phyloP scores from a whole-genome alignment of 2,113 vertebrate genomes.

The Odontesthes bonariensis region DNA sequence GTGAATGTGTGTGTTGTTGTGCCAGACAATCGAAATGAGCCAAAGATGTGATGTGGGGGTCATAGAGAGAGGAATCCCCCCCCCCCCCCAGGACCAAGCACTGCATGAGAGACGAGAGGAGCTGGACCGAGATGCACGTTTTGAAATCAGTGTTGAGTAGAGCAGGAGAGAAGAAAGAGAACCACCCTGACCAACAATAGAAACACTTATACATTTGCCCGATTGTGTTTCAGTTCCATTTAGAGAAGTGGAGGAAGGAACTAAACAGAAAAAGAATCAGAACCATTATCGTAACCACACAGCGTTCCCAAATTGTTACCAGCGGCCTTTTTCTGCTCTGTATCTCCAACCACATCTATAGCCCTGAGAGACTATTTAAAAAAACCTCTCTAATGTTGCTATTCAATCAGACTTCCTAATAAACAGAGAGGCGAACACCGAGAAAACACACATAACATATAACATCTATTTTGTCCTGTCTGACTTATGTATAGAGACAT shows the following conservation, averaged over 20 bases:
- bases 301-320: constrained; percentile 57
- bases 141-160: constrained; percentile 71
- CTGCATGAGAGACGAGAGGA: constrained; percentile 62
- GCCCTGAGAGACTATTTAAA: constrained; percentile 38
- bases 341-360: constrained; percentile 57
- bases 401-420: constrained; percentile 55
- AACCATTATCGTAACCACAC: constrained; percentile 68
- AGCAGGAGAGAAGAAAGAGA: constrained; percentile 43
- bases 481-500: constrained; percentile 44
- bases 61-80: constrained; percentile 42
- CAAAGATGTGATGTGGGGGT: constrained; percentile 32
- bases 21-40: constrained; percentile 40
- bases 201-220: constrained; percentile 48
- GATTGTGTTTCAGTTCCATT: constrained; percentile 60
- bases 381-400: constrained; percentile 36
- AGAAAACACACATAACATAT: constrained; percentile 14
- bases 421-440: constrained; percentile 27
- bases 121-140: constrained; percentile 64
- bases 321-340: constrained; percentile 54
- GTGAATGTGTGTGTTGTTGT: constrained; percentile 36
- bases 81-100: constrained; percentile 38
- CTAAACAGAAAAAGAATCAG: constrained; percentile 47
- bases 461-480: constrained; percentile 37
- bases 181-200: constrained; percentile 65
- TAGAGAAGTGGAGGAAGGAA: constrained; percentile 49